Evolutionary conservation across 1,140 invertebrate species (phyloP).

Genomic region (Eriosoma lanigerum): DNA sequence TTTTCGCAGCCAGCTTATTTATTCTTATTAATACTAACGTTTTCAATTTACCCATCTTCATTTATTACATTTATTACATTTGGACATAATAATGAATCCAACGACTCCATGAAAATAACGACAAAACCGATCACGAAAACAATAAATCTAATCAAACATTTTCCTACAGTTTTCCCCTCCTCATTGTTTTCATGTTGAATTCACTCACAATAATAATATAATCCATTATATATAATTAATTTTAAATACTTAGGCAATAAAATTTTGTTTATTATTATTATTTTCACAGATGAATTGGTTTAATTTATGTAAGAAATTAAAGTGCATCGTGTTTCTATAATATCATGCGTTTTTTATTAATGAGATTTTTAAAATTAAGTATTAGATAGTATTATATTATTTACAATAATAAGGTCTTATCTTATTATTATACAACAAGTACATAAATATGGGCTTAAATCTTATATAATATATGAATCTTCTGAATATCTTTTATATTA

Average conservation of each 20-base stretch:
- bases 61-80: conserved; percentile 24
- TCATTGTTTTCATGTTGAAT: background rate
- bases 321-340: too few relatives aligned
- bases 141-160: background rate
- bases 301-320: too few relatives aligned
- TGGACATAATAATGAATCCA: background rate
- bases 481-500: too few relatives aligned
- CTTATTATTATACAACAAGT: too few relatives aligned
- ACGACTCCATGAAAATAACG: background rate
- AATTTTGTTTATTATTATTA: background rate
- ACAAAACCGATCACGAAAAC: background rate
- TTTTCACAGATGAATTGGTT: background rate
- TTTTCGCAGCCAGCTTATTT: background rate
- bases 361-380: too few relatives aligned
- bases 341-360: too few relatives aligned
- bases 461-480: too few relatives aligned
- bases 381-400: too few relatives aligned
- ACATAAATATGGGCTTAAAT: too few relatives aligned
- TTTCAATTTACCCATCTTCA: conserved; percentile 21
- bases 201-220: background rate
- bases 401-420: too few relatives aligned
- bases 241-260: background rate
- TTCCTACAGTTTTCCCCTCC: background rate
- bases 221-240: background rate
- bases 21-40: background rate